Evolutionary conservation across 2,888 invertebrate species (phyloP).

Genomic region (Eristalis arbustorum): DNA sequence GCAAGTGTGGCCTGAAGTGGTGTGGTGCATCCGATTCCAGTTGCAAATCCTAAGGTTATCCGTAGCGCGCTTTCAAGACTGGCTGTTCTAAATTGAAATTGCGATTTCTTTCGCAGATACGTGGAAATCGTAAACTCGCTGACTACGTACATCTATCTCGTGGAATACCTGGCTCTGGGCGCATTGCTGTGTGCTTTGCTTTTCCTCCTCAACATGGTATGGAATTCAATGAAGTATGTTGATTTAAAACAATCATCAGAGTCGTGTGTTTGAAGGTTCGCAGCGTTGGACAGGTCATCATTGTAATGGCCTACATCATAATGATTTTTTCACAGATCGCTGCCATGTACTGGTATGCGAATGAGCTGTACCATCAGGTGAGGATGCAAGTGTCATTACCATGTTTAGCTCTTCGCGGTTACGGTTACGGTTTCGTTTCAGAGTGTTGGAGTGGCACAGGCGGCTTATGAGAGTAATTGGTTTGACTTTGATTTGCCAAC

Average conservation of each 20-base stretch:
- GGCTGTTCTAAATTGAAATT: conserved; percentile 37
- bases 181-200: conserved; percentile 75
- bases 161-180: conserved; percentile 72
- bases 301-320: conserved; percentile 76
- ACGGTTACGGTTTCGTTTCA: conserved; percentile 55
- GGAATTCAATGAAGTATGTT: conserved; percentile 13
- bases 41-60: conserved; percentile 73
- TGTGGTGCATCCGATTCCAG: conserved; percentile 75
- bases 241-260: background rate
- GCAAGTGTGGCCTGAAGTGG: conserved; percentile 70
- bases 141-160: conserved; percentile 12
- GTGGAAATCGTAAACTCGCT: conserved; percentile 68
- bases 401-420: background rate
- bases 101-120: conserved; percentile 47
- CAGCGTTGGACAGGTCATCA: conserved; percentile 73
- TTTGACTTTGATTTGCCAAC: conserved; percentile 72
- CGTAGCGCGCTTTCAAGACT: conserved; percentile 18
- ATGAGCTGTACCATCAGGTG: conserved; percentile 76
- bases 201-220: conserved; percentile 75
- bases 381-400: conserved; percentile 8
- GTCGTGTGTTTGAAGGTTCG: conserved; percentile 72
- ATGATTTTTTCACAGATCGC: conserved; percentile 77
- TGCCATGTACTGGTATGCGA: conserved; percentile 77
- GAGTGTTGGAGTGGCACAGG: conserved; percentile 75
- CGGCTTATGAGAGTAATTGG: conserved; percentile 77